Evolutionary conservation across 1,140 invertebrate genomes (phyloP).

Genomic region (Megalopta genalis): DNA sequence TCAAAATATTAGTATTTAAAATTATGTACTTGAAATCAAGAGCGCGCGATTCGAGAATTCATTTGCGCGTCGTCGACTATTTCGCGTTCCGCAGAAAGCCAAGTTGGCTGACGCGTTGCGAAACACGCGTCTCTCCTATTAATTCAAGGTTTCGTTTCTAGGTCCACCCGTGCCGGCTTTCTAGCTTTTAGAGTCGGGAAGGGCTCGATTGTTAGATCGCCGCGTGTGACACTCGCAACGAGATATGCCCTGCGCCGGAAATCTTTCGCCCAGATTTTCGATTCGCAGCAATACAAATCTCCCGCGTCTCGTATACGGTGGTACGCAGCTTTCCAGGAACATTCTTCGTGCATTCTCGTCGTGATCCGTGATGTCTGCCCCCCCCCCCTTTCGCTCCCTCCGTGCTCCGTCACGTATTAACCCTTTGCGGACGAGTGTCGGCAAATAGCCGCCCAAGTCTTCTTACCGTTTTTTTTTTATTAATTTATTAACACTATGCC

Average conservation of each 20-base stretch:
- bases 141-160: slow-evolving; percentile 46
- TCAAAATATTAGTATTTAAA: too few species aligned
- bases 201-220: background rate
- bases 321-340: slow-evolving; percentile 20
- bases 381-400: background rate
- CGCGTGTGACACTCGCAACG: slow-evolving; percentile 11
- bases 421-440: too few species aligned
- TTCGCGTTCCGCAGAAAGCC: slow-evolving; percentile 30
- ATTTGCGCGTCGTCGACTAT: slow-evolving; percentile 36
- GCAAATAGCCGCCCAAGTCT: too few species aligned
- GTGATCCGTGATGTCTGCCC: background rate
- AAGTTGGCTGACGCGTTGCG: slow-evolving; percentile 3
- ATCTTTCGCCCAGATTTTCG: slow-evolving; percentile 9
- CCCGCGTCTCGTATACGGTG: slow-evolving; percentile 25
- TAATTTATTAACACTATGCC: too few species aligned
- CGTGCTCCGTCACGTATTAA: too few species aligned
- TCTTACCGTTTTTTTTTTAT: too few species aligned
- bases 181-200: slow-evolving; percentile 15
- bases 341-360: background rate
- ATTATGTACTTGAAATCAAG: too few species aligned
- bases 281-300: slow-evolving; percentile 1
- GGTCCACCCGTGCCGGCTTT: background rate
- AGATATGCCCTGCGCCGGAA: slow-evolving; percentile 27
- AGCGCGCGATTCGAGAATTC: slow-evolving; percentile 4
- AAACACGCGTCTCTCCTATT: slow-evolving; percentile 18